phyloP scores from a whole-genome alignment of 2,797 vertebrate genomes.

The Liasis olivaceus region DNA sequence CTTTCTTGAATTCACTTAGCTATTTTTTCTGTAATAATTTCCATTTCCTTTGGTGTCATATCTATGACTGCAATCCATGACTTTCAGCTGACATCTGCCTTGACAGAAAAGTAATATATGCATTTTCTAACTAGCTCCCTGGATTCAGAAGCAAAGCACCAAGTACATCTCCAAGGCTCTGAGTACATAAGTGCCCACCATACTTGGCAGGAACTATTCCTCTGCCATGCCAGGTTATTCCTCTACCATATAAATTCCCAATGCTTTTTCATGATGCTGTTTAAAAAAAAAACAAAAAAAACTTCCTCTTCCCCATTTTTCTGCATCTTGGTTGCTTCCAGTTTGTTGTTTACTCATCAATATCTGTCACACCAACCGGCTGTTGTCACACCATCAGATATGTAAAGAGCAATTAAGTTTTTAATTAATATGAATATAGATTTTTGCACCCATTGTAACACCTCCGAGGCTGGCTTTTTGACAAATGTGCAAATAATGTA shows the following conservation, averaged over 20 bases:
- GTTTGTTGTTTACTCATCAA: slow-evolving; percentile 19
- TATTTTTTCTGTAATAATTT: no score
- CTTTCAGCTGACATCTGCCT: neutral
- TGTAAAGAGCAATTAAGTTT: slow-evolving; percentile 7
- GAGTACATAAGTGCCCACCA: neutral
- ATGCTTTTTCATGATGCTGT: neutral
- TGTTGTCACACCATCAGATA: neutral
- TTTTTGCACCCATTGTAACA: slow-evolving; percentile 29
- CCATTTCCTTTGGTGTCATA: neutral
- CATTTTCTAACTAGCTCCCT: neutral
- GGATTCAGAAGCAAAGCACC: neutral
- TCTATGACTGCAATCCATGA: neutral
- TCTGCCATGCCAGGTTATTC: neutral
- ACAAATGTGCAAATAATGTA: slow-evolving; percentile 36
- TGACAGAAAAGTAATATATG: neutral
- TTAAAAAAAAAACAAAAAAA: neutral
- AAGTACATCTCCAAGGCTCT: neutral
- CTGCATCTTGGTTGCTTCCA: neutral
- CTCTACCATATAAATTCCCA: neutral
- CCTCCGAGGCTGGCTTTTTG: slow-evolving; percentile 27
- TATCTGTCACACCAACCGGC: neutral
- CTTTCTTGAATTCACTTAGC: neutral
- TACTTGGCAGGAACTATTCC: neutral
- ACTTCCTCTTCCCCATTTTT: neutral
- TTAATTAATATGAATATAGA: slow-evolving; percentile 25